Percentiles rank a stretch among this genome's conserved stretches.
Evolutionary conservation across 2,113 vertebrate genomes (phyloP).

Genomic region (Potamarius usumacintae): DNA sequence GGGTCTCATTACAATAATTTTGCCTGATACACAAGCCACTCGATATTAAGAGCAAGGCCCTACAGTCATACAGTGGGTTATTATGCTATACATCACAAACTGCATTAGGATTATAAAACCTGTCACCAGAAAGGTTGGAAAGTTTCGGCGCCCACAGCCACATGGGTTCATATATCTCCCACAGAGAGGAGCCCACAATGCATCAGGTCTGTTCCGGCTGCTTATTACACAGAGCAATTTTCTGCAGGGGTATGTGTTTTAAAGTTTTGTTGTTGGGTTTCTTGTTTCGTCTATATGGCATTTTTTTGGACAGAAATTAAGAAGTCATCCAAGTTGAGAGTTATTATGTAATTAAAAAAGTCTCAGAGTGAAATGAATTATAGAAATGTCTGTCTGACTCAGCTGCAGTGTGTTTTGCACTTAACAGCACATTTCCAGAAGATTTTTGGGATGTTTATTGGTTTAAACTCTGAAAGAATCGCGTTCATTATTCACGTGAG

Average conservation of each 20-base stretch:
- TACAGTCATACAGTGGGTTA: slow-evolving; percentile 77
- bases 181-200: slow-evolving; percentile 64
- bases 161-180: slow-evolving; percentile 71
- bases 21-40: slow-evolving; percentile 75
- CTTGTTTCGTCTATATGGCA: slow-evolving; percentile 16
- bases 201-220: slow-evolving; percentile 62
- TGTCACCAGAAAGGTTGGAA: slow-evolving; percentile 76
- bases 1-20: slow-evolving; percentile 84
- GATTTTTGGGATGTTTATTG: slow-evolving; percentile 24
- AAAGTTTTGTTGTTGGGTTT: slow-evolving; percentile 31
- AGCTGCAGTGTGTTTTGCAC: neutral
- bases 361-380: neutral
- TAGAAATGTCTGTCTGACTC: neutral
- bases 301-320: neutral
- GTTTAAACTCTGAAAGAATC: slow-evolving; percentile 6
- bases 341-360: neutral
- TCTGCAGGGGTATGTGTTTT: slow-evolving; percentile 59
- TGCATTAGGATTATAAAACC: slow-evolving; percentile 79
- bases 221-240: slow-evolving; percentile 59
- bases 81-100: slow-evolving; percentile 84
- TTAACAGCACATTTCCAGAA: neutral
- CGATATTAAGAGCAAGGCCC: slow-evolving; percentile 79
- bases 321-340: neutral
- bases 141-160: slow-evolving; percentile 68
- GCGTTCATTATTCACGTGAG: slow-evolving; percentile 20